Base-by-base conservation (phyloP, 1,140 invertebrate genomes). In the Hyposmocoma kahamanoa region DNA sequence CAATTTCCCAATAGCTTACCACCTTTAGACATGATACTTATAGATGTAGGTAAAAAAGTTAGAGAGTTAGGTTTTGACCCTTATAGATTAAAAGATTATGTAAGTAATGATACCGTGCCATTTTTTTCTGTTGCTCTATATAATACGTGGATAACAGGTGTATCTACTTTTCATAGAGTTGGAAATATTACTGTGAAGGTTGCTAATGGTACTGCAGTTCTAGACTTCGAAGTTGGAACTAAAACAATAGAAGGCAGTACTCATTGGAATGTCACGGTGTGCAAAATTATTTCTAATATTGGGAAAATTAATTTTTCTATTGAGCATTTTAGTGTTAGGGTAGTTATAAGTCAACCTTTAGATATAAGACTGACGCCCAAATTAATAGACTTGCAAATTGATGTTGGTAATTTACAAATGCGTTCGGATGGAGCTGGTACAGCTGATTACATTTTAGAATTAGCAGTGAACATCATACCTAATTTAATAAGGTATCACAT, bases 401-500 rank as follows among this genome's bases (percentile, higher is more conserved):
- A 92, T 72, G 68, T 95, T 59, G 93, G 93, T 24, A 94, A 94
- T 71, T 93, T 94, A 53, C 92, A 93, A 71, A 76, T 92, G 46
- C 66, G 90, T 38, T 87, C 88, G 67, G 84, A 93, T 56, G 93
- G 93, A 2, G 90, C 92, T 1, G 93, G 93, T 32, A 93, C 92
- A 0, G 22, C 92, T 10, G 93, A 95, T 78, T 94, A 94, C 71
- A 47, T 92, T 8, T 82, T 93, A 42, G 93, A 95, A 78, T 90
- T 92, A 47, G 86, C 84, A 1, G 82, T 94, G 1, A 95, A 94
- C 72, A 84, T 94, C 48, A 48, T 94, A 36, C 92, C 93, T 1
- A 95, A 95, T 87, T 72, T 94, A 34, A 79, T 95, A 50, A 87
- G 93, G 53, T 91, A 92, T 77, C 92, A 93, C 72, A 93, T 94